Conservation (phyloP, 30 jellyfish, hydroid and myxozoan genomes). For the Hydra vulgaris region DNA sequence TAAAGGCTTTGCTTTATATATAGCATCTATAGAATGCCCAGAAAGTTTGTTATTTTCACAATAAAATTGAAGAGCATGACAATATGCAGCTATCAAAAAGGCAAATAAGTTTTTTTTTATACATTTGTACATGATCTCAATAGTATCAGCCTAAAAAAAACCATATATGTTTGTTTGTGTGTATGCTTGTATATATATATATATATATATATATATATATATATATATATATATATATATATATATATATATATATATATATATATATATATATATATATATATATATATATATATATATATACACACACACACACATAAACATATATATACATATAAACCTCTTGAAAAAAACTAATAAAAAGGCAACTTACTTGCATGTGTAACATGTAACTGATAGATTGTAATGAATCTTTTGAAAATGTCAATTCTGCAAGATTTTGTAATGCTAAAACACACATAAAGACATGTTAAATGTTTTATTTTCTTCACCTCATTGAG, state of each 20-base stretch:
- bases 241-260: no score
- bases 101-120: slow-evolving; percentile 8
- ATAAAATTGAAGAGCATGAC: slow-evolving; percentile 11
- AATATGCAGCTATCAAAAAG: slow-evolving; percentile 19
- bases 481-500: no score
- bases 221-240: no score
- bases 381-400: slow-evolving; percentile 37
- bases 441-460: slow-evolving; percentile 23
- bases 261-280: no score
- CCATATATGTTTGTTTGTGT: background rate
- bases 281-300: no score
- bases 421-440: slow-evolving; percentile 45
- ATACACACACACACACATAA: no score
- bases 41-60: background rate
- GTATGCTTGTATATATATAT: no score
- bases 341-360: no score
- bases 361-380: background rate
- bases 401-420: slow-evolving; percentile 34
- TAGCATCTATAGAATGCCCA: background rate
- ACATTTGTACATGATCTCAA: background rate
- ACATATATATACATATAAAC: no score
- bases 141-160: background rate
- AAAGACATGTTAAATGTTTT: background rate
- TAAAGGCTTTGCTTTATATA: slow-evolving; percentile 5
- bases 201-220: no score